phyloP scores from a whole-genome alignment of 2,113 vertebrate species.

The Crypturellus undulatus region DNA sequence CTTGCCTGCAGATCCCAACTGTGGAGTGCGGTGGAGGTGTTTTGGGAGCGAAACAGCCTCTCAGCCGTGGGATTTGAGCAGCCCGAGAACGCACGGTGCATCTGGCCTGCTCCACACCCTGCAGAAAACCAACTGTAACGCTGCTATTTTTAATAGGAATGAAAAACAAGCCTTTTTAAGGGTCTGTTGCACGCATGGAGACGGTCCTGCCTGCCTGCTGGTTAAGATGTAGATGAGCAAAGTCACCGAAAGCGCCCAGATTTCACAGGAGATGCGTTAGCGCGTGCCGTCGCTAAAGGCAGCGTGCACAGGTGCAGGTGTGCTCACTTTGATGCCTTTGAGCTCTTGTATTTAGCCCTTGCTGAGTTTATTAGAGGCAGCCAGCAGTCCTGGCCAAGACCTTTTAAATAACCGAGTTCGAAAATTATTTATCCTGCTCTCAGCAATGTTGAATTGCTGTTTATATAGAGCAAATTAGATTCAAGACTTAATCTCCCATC shows the following conservation, averaged over 20 bases:
- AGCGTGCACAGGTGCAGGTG: not conserved
- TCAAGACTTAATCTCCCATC: slow-evolving; percentile 29
- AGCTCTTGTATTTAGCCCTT: not conserved
- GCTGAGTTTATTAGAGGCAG: slow-evolving; percentile 22
- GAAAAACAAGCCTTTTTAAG: not conserved
- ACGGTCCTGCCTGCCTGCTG: not conserved
- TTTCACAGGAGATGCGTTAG: not conserved
- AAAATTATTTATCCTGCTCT: slow-evolving; percentile 44
- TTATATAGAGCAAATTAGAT: slow-evolving; percentile 48
- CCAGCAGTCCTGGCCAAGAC: not conserved
- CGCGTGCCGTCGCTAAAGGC: not conserved
- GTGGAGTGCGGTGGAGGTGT: not conserved
- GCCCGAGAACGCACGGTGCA: not conserved
- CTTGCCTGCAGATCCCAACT: not conserved
- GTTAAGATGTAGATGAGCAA: not conserved
- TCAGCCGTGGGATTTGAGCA: not conserved
- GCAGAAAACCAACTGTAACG: not conserved
- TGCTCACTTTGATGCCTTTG: not conserved
- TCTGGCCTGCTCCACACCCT: not conserved
- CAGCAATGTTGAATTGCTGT: slow-evolving; percentile 25
- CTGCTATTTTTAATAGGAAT: not conserved
- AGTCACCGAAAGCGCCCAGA: not conserved
- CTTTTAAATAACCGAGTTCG: slow-evolving; percentile 43
- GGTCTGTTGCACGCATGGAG: too few species aligned
- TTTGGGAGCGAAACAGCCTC: not conserved